Conservation (phyloP, 23 tunicate genomes). For the Clavelina lepadiformis region DNA sequence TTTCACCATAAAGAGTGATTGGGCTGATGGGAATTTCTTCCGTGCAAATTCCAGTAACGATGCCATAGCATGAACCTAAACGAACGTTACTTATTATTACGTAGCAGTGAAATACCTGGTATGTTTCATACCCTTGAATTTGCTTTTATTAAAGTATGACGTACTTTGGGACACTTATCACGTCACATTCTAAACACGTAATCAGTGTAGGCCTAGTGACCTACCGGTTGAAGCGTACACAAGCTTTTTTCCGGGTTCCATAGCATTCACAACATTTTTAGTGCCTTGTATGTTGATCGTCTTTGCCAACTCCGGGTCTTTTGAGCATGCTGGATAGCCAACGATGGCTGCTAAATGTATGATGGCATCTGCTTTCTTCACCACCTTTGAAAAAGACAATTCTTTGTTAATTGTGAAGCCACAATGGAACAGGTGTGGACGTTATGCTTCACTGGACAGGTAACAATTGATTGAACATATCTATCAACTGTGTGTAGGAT, state of each 20-base stretch:
- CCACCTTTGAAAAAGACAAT: conserved; percentile 32
- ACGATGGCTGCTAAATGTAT: conserved; percentile 97
- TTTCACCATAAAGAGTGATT: conserved; percentile 89
- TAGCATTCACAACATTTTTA: conserved; percentile 43
- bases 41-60: conserved; percentile 79
- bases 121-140: too few species aligned
- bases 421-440: too few species aligned
- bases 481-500: too few species aligned
- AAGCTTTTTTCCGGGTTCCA: conserved; percentile 51
- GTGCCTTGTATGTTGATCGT: conserved; percentile 78
- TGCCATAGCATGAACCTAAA: conserved; percentile 88
- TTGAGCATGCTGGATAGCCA: conserved; percentile 96
- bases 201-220: not conserved
- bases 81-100: too few species aligned
- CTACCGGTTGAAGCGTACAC: conserved; percentile 96
- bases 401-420: too few species aligned
- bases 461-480: too few species aligned
- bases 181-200: too few species aligned
- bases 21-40: conserved; percentile 99
- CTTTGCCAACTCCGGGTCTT: conserved; percentile 86
- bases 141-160: too few species aligned
- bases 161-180: too few species aligned
- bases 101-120: too few species aligned
- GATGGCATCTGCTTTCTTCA: conserved; percentile 75
- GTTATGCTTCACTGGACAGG: too few species aligned